A percentile compares a stretch with the other conserved stretches of the same genome.
Evolutionary conservation across 1,140 invertebrate genomes (phyloP).

Genomic region (Caenorhabditis inopinata): DNA sequence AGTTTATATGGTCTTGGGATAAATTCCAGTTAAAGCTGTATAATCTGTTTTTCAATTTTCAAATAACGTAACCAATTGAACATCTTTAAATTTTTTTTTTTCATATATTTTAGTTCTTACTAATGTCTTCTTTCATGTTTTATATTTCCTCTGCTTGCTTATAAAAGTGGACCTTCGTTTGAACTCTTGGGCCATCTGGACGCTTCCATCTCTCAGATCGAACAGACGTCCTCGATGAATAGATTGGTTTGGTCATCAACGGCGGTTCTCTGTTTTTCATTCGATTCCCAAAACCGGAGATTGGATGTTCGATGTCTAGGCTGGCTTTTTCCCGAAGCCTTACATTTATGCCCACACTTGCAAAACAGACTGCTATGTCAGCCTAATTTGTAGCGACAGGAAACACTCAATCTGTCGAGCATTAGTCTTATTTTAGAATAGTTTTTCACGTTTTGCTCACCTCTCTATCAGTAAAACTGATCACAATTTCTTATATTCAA

Average conservation of each 20-base stretch:
- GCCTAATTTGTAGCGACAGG: slow-evolving; percentile 8
- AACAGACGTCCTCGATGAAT: background rate
- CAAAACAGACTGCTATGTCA: background rate
- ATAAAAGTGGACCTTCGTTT: background rate
- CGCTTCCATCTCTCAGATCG: background rate
- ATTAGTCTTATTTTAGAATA: background rate
- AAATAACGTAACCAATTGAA: background rate
- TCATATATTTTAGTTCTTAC: background rate
- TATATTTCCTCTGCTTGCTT: background rate
- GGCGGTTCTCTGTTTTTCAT: background rate
- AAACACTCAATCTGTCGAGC: background rate
- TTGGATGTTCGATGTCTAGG: background rate
- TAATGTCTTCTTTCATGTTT: too few relatives aligned
- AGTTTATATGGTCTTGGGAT: background rate
- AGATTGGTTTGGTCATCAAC: background rate
- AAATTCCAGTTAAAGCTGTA: slow-evolving; percentile 5
- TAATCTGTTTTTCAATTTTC: background rate
- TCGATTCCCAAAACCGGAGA: background rate
- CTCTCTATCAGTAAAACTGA: background rate
- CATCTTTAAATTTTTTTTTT: background rate
- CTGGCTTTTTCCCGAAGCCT: too few relatives aligned
- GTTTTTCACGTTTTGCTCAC: background rate
- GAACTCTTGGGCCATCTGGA: background rate
- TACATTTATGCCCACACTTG: background rate
- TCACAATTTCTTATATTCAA: background rate